Percentiles rank a stretch among this genome's conserved stretches.
Conservation (phyloP, 1,140 invertebrate species). For the Heliothis subflexa region DNA sequence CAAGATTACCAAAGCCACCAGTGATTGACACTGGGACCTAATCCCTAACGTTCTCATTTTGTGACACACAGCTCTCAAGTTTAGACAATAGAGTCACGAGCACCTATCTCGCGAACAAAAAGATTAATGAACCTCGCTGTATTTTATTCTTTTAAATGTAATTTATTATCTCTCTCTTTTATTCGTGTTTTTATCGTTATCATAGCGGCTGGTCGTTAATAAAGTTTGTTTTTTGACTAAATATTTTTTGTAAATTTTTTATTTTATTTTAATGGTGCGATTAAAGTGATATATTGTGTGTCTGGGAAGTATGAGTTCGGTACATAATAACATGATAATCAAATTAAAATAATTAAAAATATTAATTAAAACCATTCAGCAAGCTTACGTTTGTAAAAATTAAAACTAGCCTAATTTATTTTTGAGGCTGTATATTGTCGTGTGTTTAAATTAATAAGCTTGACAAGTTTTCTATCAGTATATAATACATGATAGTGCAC, state of each 20-base stretch:
- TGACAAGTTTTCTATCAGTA: constrained; percentile 13
- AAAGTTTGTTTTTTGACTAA: background rate
- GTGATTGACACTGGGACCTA: constrained; percentile 63
- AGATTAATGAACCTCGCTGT: constrained; percentile 32
- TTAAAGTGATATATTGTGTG: background rate
- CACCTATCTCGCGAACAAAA: background rate
- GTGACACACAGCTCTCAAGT: constrained; percentile 23
- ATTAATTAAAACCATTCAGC: too few species aligned
- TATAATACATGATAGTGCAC: constrained; percentile 27
- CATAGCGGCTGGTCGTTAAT: constrained; percentile 4
- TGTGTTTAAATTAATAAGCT: background rate
- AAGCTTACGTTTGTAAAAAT: too few species aligned
- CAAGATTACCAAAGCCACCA: constrained; percentile 60
- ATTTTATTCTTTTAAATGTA: constrained; percentile 38
- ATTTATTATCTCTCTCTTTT: constrained; percentile 14
- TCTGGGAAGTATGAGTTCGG: background rate
- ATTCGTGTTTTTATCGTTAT: constrained; percentile 25
- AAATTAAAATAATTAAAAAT: too few species aligned
- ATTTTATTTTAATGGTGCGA: too few species aligned
- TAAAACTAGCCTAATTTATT: too few species aligned
- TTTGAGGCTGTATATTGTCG: too few species aligned
- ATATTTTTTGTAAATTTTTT: background rate
- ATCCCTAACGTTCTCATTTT: constrained; percentile 52
- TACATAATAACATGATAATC: too few species aligned
- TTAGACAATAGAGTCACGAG: constrained; percentile 13